Evolutionary conservation across 2,888 invertebrate genomes (phyloP).

Genomic region (Eucera pruinosa): DNA sequence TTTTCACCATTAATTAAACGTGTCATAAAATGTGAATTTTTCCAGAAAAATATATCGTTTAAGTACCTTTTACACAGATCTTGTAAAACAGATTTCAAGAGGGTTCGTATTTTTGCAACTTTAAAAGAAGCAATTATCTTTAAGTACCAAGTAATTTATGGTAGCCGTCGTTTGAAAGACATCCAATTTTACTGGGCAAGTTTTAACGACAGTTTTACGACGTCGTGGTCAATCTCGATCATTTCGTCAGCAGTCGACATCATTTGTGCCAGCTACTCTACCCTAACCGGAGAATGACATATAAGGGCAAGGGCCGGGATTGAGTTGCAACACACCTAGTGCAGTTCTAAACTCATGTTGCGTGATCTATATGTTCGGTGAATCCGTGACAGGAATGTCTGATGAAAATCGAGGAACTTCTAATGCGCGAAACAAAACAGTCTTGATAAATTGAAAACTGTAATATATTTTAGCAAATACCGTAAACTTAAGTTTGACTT

Average conservation of each 20-base stretch:
- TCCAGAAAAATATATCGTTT: too few species aligned
- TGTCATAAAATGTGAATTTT: too few species aligned
- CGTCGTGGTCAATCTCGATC: conserved; percentile 60
- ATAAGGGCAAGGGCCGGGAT: conserved; percentile 16
- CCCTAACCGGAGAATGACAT: conserved; percentile 1
- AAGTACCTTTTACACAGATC: too few species aligned
- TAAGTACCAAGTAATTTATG: conserved; percentile 1
- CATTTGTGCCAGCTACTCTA: conserved; percentile 33
- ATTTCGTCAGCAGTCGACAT: conserved; percentile 62
- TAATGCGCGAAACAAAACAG: too few species aligned
- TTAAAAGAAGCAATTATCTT: too few species aligned
- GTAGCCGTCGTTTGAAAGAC: too few species aligned
- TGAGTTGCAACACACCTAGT: conserved; percentile 19
- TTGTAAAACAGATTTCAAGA: too few species aligned
- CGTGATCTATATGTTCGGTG: conserved; percentile 11
- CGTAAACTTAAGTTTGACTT: too few species aligned
- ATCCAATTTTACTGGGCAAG: conserved; percentile 59
- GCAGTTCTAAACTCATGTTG: conserved; percentile 22
- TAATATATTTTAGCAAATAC: too few species aligned
- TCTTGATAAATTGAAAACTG: too few species aligned
- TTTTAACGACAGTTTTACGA: conserved; percentile 76
- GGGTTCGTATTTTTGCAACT: too few species aligned
- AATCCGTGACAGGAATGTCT: conserved; percentile 15
- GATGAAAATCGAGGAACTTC: not conserved
- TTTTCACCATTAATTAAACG: too few species aligned